Evolutionary conservation across 1,140 invertebrate species (phyloP).

Genomic region (Anastatus disparis): DNA sequence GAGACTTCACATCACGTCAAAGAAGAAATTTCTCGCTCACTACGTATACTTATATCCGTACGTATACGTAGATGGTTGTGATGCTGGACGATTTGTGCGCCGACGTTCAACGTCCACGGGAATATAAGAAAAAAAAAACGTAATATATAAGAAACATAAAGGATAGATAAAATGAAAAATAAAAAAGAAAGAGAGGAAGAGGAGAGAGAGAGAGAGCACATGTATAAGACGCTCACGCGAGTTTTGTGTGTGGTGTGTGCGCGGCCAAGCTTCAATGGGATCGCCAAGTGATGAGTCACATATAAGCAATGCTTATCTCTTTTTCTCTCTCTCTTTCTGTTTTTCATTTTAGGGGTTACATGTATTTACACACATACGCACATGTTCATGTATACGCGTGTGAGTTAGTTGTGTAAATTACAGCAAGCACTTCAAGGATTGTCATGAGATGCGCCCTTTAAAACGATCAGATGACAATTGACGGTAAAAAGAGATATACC

Average conservation of each 20-base stretch:
- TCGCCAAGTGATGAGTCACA: slow-evolving; percentile 36
- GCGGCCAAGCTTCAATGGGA: slow-evolving; percentile 34
- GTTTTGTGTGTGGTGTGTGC: slow-evolving; percentile 5
- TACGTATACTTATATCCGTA: neutral
- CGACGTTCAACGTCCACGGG: slow-evolving; percentile 8
- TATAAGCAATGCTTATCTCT: neutral
- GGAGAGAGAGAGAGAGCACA: neutral
- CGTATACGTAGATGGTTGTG: too few species aligned
- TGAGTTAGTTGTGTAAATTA: slow-evolving; percentile 1
- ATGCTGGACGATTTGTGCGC: too few species aligned
- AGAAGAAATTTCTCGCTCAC: neutral
- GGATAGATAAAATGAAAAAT: neutral
- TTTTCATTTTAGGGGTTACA: neutral
- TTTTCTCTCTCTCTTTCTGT: neutral
- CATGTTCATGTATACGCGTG: neutral
- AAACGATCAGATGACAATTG: slow-evolving; percentile 16
- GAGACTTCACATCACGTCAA: too few species aligned
- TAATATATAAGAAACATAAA: neutral
- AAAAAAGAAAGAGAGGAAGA: neutral
- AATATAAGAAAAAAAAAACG: slow-evolving; percentile 1
- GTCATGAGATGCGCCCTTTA: neutral
- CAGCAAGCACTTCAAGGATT: too few species aligned
- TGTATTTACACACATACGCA: too few species aligned
- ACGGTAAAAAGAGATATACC: neutral
- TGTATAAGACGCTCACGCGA: too few species aligned